Evolutionary conservation across 2,888 invertebrate species (phyloP).

Genomic region (Hyposoter dolosus): DNA sequence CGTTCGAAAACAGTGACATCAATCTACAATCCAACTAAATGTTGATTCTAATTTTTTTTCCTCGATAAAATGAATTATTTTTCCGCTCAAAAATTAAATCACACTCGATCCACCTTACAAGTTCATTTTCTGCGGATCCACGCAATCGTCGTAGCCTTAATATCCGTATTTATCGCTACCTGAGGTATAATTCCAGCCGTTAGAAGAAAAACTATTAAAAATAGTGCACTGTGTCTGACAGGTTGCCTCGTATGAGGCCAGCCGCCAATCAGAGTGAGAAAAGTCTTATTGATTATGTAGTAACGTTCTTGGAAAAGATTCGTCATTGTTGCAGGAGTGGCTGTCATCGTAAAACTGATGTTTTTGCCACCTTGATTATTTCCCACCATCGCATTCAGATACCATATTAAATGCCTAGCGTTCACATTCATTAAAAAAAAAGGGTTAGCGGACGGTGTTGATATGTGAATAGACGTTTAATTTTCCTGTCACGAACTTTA

Average conservation of each 20-base stretch:
- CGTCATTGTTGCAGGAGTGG: conserved; percentile 25
- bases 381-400: background rate
- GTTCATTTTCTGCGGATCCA: background rate
- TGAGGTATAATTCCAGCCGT: conserved; percentile 50
- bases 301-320: conserved; percentile 49
- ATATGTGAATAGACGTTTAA: conserved; percentile 45
- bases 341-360: conserved; percentile 20
- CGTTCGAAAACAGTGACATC: background rate
- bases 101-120: background rate
- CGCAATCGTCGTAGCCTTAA: background rate
- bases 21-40: background rate
- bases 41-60: background rate
- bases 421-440: background rate
- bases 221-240: conserved; percentile 34
- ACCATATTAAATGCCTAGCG: background rate
- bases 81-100: background rate
- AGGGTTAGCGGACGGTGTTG: conserved; percentile 13
- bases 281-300: conserved; percentile 56
- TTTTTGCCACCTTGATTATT: background rate
- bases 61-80: background rate
- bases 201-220: conserved; percentile 29
- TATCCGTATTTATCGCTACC: conserved; percentile 31
- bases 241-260: conserved; percentile 43
- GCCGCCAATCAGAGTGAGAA: conserved; percentile 44
- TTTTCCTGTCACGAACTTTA: conserved; percentile 32